These are phyloP conservation scores for Lampris megalopsis DNA, from an alignment of 2,113 vertebrate genomes.

Conservation along the genomic window DNA sequence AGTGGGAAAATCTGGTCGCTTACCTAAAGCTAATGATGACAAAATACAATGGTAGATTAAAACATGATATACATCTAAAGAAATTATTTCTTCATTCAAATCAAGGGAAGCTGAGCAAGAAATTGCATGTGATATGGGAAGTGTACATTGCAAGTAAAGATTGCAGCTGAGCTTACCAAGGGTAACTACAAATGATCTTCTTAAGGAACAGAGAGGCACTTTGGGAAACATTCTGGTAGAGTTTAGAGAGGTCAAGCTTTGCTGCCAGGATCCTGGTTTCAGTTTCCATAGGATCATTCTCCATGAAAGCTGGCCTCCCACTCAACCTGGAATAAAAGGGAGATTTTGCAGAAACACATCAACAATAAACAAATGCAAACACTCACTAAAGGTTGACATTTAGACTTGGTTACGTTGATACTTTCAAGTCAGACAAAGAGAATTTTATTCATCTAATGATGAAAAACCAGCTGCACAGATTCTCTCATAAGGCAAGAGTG, in stretches of 20 bases:
- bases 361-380: neutral
- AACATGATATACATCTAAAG: too few species aligned
- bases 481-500: neutral
- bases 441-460: too few species aligned
- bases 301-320: slow-evolving; percentile 92
- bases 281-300: slow-evolving; percentile 87
- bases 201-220: slow-evolving; percentile 95
- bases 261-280: slow-evolving; percentile 92
- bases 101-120: too few species aligned
- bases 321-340: slow-evolving; percentile 86
- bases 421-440: too few species aligned
- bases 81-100: too few species aligned
- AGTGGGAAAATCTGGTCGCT: too few species aligned
- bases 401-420: too few species aligned
- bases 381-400: too few species aligned
- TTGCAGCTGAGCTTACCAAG: slow-evolving; percentile 87
- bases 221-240: slow-evolving; percentile 98
- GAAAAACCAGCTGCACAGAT: too few species aligned
- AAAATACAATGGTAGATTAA: too few species aligned
- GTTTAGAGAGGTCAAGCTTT: slow-evolving; percentile 94
- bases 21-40: too few species aligned
- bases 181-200: slow-evolving; percentile 93
- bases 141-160: neutral
- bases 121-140: too few species aligned
- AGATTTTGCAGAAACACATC: neutral